Evolutionary conservation across 2,113 vertebrate species (phyloP), one percentile per base, ranked within the genome.

Genomic region (Dolichallabes microphthalmus): DNA sequence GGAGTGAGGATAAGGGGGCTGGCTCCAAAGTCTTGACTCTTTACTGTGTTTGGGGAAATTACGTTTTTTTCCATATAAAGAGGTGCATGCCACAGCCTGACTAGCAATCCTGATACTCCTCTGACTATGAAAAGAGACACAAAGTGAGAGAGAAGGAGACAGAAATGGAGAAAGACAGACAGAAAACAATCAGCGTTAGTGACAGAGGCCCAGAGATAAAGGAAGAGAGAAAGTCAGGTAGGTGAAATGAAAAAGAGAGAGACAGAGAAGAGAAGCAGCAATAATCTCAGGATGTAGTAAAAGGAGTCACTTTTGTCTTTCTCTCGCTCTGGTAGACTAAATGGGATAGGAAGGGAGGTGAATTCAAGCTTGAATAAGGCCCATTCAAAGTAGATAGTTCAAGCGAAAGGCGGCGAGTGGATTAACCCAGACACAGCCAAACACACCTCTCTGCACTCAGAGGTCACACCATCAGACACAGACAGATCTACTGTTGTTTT

Each of bases 21-120:
- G 74, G 83, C 61, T 80, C 57, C 60, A 32, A 76, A 84, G 80
- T 85, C 88, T 84, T 82, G 64, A 39, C 68, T 86, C 80, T 85
- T 87, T 85, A 88, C 89, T 89, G 82, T 88, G 83, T 90, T 89
- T 87, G 88, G 88, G 85, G 77, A 87, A 90, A 89, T 89, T 88
- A 86, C 66, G 86, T 77, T 83, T 80, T 90, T 87, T 87, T 89
- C 89, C 91, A 89, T 89, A 90, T 90, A 90, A 91, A 91, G 88
- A 86, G 86, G 80, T 80, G 61, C 75, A 80, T 89, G 82, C 83
- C 85, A 84, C 69, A 82, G 82, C 35, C 82, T 73, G 69, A 55
- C 68, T 53, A 83, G 81, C 53, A 81, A 83, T 50, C 79, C 25
- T 61, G 82, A 86, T 68, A 14, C 53, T 87, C 15, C 68, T 52